These are phyloP conservation scores for Calcarius lapponicus DNA, from an alignment of 2,797 vertebrate species.

Conservation along the genomic window DNA sequence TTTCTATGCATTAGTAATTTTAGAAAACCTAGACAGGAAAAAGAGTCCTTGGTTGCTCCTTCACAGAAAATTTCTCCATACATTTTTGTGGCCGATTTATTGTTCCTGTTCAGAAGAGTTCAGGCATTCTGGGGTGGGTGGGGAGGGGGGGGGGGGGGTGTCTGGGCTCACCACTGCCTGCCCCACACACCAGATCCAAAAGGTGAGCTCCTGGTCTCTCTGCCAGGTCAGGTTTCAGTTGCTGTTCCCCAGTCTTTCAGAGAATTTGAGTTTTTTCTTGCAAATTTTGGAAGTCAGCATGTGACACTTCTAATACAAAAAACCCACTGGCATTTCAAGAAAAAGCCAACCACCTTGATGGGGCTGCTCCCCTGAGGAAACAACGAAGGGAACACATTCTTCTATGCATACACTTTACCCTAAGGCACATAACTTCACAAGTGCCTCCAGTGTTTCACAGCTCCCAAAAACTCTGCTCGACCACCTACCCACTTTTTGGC, in stretches of 20 bases:
- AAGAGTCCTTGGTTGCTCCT: neutral
- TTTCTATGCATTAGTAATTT: neutral
- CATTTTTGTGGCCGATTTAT: neutral
- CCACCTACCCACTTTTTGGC: neutral
- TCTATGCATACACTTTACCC: neutral
- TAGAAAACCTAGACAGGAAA: neutral
- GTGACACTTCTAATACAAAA: neutral
- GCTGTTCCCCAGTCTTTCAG: neutral
- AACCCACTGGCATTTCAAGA: neutral
- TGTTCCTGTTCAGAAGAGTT: neutral
- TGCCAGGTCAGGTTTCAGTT: neutral
- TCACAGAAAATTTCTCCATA: neutral
- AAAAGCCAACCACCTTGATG: neutral
- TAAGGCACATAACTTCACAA: neutral
- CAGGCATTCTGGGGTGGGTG: neutral
- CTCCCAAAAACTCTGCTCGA: neutral
- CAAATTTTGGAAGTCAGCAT: neutral
- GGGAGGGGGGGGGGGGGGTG: too few relatives aligned
- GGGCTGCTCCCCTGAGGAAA: neutral
- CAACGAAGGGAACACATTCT: neutral
- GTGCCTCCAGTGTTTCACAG: neutral
- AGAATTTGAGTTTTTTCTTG: neutral
- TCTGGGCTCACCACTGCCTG: neutral
- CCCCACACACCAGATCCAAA: neutral
- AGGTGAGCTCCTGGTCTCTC: neutral